Evolutionary conservation across 2,797 vertebrate species (phyloP).

Genomic region (Microcaecilia unicolor): DNA sequence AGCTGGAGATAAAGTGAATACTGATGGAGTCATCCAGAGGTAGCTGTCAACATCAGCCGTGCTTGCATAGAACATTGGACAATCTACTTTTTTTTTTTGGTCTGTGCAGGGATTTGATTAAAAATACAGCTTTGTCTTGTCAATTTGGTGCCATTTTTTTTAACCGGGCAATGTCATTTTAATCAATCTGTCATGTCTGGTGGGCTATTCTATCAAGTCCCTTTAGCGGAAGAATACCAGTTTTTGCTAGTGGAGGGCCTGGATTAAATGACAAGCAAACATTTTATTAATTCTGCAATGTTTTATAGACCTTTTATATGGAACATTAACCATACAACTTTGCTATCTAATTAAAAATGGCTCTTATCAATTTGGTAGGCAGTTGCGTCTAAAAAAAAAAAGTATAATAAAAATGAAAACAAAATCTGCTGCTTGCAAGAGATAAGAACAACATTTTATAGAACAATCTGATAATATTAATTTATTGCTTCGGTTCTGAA

Average conservation of each 20-base stretch:
- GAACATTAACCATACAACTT: slow-evolving; percentile 29
- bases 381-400: slow-evolving; percentile 20
- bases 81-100: slow-evolving; percentile 12
- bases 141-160: slow-evolving; percentile 21
- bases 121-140: slow-evolving; percentile 20
- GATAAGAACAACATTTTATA: background rate
- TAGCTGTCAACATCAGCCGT: slow-evolving; percentile 42
- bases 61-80: slow-evolving; percentile 42
- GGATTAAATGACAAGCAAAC: slow-evolving; percentile 31
- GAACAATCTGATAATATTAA: background rate
- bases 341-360: slow-evolving; percentile 35
- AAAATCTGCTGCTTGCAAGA: slow-evolving; percentile 4
- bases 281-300: slow-evolving; percentile 29
- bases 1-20: slow-evolving; percentile 43
- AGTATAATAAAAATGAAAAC: background rate
- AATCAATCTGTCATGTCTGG: too few species aligned
- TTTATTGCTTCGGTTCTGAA: too few species aligned
- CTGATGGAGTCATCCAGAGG: slow-evolving; percentile 38
- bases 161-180: slow-evolving; percentile 30
- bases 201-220: too few species aligned
- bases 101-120: slow-evolving; percentile 22
- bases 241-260: slow-evolving; percentile 25
- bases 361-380: slow-evolving; percentile 36
- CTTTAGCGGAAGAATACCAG: slow-evolving; percentile 18
- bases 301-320: slow-evolving; percentile 34